Percentiles rank a stretch among this genome's conserved stretches.
phyloP scores from a whole-genome alignment of 2,113 vertebrate species.

The Ailurus styani region DNA sequence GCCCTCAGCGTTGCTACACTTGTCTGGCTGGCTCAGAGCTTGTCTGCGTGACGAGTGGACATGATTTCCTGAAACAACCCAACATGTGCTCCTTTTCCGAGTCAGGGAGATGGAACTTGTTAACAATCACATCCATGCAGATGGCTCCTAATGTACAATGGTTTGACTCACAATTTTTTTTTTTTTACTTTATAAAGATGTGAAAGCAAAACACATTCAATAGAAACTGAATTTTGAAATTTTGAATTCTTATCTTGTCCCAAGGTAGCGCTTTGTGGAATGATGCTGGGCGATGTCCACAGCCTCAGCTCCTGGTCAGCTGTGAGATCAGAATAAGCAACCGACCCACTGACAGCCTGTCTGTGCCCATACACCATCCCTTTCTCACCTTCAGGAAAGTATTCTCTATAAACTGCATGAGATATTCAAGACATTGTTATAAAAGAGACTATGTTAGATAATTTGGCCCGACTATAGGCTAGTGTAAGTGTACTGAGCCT shows the following conservation, averaged over 20 bases:
- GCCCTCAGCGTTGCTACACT: rapidly evolving
- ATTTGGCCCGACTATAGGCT: not conserved
- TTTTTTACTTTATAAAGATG: not conserved
- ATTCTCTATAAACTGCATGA: not conserved
- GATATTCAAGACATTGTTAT: not conserved
- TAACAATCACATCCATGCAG: not conserved
- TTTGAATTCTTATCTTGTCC: not conserved
- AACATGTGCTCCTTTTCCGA: not conserved
- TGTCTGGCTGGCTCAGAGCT: not conserved
- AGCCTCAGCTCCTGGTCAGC: not conserved
- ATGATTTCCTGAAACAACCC: not conserved
- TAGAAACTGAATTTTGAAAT: not conserved
- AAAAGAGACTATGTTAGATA: not conserved
- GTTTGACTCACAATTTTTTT: not conserved
- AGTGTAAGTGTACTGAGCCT: not conserved
- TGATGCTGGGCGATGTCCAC: not conserved
- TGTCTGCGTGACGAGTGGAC: not conserved
- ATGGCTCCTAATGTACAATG: not conserved
- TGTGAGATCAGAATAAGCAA: too few relatives aligned
- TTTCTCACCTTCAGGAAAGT: not conserved
- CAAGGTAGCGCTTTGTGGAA: not conserved
- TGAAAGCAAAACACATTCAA: not conserved
- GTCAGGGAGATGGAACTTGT: not conserved
- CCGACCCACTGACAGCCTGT: not conserved
- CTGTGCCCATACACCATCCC: not conserved